Conservation (phyloP, 2,797 vertebrate species). For the Australoheros facetus region DNA sequence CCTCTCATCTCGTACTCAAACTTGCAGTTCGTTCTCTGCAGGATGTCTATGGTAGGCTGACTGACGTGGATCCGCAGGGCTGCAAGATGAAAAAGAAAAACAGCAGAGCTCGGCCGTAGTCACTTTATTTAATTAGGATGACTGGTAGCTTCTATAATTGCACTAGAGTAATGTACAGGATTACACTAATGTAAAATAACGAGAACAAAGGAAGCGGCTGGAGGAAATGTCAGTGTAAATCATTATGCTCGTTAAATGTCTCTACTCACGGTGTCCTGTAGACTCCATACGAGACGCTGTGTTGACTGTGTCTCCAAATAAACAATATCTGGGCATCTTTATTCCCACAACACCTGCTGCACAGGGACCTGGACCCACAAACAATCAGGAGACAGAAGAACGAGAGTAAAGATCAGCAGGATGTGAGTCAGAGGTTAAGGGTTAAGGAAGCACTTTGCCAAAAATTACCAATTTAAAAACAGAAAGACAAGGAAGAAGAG, state of each 20-base stretch:
- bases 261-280: conserved; percentile 92
- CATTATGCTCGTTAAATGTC: background rate
- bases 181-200: background rate
- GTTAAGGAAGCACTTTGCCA: background rate
- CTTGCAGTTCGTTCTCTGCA: conserved; percentile 89
- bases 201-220: background rate
- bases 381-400: background rate
- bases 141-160: conserved; percentile 10
- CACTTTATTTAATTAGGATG: conserved; percentile 22
- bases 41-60: conserved; percentile 89
- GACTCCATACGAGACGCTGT: conserved; percentile 97
- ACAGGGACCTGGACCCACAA: conserved; percentile 85
- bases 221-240: conserved; percentile 20
- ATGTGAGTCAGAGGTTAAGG: no score
- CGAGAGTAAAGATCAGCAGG: background rate
- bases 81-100: conserved; percentile 55
- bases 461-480: background rate
- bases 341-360: conserved; percentile 95
- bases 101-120: background rate
- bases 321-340: conserved; percentile 98
- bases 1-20: conserved; percentile 92
- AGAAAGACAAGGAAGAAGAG: no score
- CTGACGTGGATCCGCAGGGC: conserved; percentile 94
- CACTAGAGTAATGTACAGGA: background rate
- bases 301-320: conserved; percentile 97